Evolutionary conservation across 2,888 invertebrate species (phyloP).

Genomic region (Nemoura dubitans): DNA sequence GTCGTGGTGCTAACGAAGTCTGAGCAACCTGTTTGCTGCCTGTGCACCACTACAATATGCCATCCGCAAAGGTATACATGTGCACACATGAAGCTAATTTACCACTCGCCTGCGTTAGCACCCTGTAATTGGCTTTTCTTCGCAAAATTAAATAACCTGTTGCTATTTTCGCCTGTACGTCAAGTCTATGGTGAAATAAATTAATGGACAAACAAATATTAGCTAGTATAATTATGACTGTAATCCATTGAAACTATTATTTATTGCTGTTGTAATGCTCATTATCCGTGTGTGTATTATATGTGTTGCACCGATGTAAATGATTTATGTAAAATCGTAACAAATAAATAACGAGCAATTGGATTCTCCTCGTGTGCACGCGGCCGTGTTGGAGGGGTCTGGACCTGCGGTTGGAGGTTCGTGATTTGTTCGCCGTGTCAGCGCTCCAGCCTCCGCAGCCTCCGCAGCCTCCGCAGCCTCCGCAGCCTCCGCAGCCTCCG

Average conservation of each 20-base stretch:
- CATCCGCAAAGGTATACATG: neutral
- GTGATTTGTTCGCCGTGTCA: neutral
- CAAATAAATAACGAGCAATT: conserved; percentile 28
- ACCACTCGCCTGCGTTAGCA: conserved; percentile 8
- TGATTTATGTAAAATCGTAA: conserved; percentile 8
- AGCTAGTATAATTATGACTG: neutral
- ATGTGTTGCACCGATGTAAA: neutral
- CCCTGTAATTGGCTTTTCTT: conserved; percentile 41
- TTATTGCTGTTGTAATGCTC: conserved; percentile 7
- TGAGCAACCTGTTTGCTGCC: conserved; percentile 17
- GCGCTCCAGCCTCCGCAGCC: neutral
- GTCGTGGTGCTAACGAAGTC: neutral
- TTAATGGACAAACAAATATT: conserved; percentile 36
- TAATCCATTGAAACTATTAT: neutral
- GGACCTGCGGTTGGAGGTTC: neutral
- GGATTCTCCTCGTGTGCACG: neutral
- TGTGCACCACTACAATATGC: neutral
- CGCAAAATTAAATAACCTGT: conserved; percentile 32
- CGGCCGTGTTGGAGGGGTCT: neutral
- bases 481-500: too few relatives aligned
- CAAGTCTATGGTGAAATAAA: conserved; percentile 18
- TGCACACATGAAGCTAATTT: conserved; percentile 13
- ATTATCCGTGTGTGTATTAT: neutral
- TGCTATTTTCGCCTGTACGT: conserved; percentile 29
- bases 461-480: neutral